Evolutionary conservation across 2,888 invertebrate species (phyloP).

Genomic region (Tipula confusa): DNA sequence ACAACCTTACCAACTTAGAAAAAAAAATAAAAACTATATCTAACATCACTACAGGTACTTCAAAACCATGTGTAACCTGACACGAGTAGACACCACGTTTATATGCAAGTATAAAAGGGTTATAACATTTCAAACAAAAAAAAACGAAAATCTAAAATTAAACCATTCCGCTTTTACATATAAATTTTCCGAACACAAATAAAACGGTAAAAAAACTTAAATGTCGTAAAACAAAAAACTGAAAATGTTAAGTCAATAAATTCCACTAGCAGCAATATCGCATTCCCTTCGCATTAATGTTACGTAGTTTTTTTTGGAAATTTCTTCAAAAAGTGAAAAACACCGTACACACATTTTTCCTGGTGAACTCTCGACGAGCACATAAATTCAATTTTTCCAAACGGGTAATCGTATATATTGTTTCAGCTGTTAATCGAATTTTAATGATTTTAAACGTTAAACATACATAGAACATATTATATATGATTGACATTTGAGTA

Average conservation of each 20-base stretch:
- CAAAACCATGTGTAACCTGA: neutral
- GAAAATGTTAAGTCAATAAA: constrained; percentile 15
- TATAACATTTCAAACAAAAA: neutral
- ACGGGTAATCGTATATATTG: neutral
- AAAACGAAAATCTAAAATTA: constrained; percentile 14
- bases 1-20: neutral
- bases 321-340: neutral
- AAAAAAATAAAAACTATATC: neutral
- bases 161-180: neutral
- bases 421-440: constrained; percentile 25
- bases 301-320: neutral
- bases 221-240: neutral
- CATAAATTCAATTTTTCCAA: neutral
- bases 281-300: neutral
- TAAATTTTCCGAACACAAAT: neutral
- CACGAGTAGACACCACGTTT: neutral
- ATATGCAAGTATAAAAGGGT: neutral
- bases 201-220: no score
- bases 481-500: constrained; percentile 6
- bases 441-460: constrained; percentile 12
- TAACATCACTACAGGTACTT: neutral
- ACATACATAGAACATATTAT: neutral
- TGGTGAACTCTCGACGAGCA: neutral
- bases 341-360: constrained; percentile 25
- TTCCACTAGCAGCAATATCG: constrained; percentile 5